These are phyloP conservation scores for Trichonephila clavata DNA, from an alignment of 1,140 invertebrate species.

Conservation along the genomic window DNA sequence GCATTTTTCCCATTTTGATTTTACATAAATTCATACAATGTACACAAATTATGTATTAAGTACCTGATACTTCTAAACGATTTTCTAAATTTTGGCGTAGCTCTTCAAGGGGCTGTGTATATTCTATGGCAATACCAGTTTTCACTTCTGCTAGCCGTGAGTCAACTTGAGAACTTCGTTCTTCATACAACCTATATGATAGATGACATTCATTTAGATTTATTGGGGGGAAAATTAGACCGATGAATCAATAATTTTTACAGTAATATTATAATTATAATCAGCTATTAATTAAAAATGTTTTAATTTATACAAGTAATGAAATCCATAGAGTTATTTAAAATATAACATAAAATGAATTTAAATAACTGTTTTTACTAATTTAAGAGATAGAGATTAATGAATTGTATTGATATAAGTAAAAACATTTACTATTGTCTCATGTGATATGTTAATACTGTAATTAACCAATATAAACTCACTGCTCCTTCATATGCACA, in stretches of 20 bases:
- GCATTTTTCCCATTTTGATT: neutral
- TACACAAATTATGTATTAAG: neutral
- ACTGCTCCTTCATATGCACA: constrained; percentile 91
- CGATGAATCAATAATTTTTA: too few relatives aligned
- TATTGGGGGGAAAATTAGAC: too few relatives aligned
- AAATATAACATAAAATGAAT: too few relatives aligned
- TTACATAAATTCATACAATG: neutral
- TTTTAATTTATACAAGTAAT: too few relatives aligned
- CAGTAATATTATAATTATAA: too few relatives aligned
- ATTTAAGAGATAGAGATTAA: neutral
- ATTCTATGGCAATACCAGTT: constrained; percentile 92
- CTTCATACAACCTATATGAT: constrained; percentile 87
- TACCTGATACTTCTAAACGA: constrained; percentile 92
- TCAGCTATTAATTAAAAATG: too few relatives aligned
- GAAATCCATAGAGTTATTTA: too few relatives aligned
- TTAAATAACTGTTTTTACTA: too few relatives aligned
- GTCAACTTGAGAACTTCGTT: constrained; percentile 91
- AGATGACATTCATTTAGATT: too few relatives aligned
- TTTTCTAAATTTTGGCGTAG: constrained; percentile 92
- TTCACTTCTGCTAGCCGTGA: constrained; percentile 91
- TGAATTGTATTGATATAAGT: too few relatives aligned
- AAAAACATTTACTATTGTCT: too few relatives aligned
- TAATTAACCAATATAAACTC: constrained; percentile 79
- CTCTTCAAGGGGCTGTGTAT: constrained; percentile 90
- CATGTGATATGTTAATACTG: too few relatives aligned